Percentiles rank a stretch among this genome's conserved stretches.
phyloP scores from a whole-genome alignment of 2,797 vertebrate species.

The Pelobates cultripes region DNA sequence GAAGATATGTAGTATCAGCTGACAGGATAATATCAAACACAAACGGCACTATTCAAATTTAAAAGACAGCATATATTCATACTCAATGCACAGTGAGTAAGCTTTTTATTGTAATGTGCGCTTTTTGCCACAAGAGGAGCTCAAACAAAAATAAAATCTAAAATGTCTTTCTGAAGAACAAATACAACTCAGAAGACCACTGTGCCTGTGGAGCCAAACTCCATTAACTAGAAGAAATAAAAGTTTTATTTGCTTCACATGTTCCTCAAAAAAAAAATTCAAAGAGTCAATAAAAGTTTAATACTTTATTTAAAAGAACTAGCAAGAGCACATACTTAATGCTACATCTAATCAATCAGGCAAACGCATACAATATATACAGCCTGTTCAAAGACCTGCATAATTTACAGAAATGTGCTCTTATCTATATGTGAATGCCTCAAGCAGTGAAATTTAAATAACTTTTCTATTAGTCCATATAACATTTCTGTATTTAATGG shows the following conservation, averaged over 20 bases:
- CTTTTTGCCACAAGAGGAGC: background rate
- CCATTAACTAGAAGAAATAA: constrained; percentile 47
- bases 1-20: too few relatives aligned
- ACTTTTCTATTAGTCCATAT: constrained; percentile 31
- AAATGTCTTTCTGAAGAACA: background rate
- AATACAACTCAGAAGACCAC: constrained; percentile 5
- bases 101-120: background rate
- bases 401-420: constrained; percentile 7
- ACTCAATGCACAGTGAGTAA: too few relatives aligned
- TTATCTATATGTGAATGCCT: constrained; percentile 13
- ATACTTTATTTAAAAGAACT: constrained; percentile 54
- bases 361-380: constrained; percentile 43
- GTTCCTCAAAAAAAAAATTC: constrained; percentile 42
- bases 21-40: too few relatives aligned
- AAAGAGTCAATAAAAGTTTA: constrained; percentile 55
- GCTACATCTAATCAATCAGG: constrained; percentile 45
- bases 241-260: constrained; percentile 51
- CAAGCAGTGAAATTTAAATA: constrained; percentile 20
- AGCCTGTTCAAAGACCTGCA: background rate
- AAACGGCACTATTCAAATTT: too few relatives aligned
- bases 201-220: constrained; percentile 33
- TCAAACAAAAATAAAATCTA: background rate
- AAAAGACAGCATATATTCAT: too few relatives aligned
- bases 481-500: constrained; percentile 22
- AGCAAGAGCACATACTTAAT: constrained; percentile 37